These are phyloP conservation scores for Amitus sp. DNA, from an alignment of 2,888 invertebrate genomes.

Conservation along the genomic window DNA sequence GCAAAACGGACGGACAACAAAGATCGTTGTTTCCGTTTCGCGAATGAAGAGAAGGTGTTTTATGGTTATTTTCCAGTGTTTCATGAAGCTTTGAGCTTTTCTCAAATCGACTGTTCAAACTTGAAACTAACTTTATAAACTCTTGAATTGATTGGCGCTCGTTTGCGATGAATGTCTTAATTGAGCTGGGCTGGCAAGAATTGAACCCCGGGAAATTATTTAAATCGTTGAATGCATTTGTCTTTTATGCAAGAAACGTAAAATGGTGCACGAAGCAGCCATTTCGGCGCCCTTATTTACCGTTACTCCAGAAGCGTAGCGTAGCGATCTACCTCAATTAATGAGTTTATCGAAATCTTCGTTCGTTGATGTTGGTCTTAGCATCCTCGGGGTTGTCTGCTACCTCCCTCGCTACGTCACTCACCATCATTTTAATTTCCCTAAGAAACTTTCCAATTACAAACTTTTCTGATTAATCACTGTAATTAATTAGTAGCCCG, in stretches of 20 bases:
- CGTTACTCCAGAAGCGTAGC: constrained; percentile 32
- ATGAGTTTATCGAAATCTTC: constrained; percentile 63
- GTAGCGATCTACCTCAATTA: constrained; percentile 55
- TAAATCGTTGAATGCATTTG: constrained; percentile 1
- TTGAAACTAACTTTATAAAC: too few species aligned
- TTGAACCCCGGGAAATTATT: constrained; percentile 15
- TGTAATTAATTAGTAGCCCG: constrained; percentile 70
- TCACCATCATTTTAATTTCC: constrained; percentile 67
- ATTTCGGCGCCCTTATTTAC: constrained; percentile 35
- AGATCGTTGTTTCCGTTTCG: not conserved
- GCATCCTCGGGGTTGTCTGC: constrained; percentile 40
- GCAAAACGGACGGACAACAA: not conserved
- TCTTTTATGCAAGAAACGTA: constrained; percentile 17
- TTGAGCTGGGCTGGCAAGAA: not conserved
- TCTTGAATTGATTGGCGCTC: not conserved
- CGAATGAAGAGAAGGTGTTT: too few species aligned
- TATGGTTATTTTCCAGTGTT: too few species aligned
- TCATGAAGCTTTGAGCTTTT: too few species aligned
- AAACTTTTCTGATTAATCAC: constrained; percentile 72
- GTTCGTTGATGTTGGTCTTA: constrained; percentile 51
- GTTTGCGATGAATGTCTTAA: not conserved
- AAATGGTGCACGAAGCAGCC: constrained; percentile 29
- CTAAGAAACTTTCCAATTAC: constrained; percentile 71
- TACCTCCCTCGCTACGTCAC: constrained; percentile 46
- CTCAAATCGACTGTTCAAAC: constrained; percentile 2